Conservation (phyloP, 2,888 invertebrate genomes). For the Temnothorax ravouxi region DNA sequence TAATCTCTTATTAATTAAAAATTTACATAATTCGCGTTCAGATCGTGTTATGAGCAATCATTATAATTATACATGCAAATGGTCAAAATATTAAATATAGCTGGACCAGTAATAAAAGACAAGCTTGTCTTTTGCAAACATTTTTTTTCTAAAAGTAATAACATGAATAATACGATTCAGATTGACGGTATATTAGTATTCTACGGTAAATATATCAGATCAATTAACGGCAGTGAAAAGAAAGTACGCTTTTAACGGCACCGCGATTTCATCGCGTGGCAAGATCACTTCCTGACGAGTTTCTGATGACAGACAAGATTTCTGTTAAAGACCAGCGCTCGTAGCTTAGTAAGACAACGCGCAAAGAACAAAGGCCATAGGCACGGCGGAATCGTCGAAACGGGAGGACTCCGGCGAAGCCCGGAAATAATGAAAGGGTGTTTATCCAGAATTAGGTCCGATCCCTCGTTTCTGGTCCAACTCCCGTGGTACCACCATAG, state of each 20-base stretch:
- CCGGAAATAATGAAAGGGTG: slow-evolving; percentile 85
- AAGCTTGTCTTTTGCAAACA: not conserved
- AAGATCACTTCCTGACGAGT: slow-evolving; percentile 57
- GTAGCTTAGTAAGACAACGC: slow-evolving; percentile 70
- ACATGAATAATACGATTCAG: not conserved
- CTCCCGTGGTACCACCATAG: slow-evolving; percentile 78
- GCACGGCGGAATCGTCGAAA: slow-evolving; percentile 45
- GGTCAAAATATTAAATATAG: not conserved
- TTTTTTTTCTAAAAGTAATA: not conserved
- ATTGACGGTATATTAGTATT: not conserved
- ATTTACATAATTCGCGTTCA: not conserved
- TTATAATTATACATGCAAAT: not conserved
- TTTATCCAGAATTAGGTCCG: slow-evolving; percentile 85
- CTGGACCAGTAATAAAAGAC: not conserved
- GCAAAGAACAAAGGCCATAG: slow-evolving; percentile 69
- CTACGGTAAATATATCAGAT: slow-evolving; percentile 37
- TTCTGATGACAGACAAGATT: slow-evolving; percentile 61
- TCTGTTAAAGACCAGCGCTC: slow-evolving; percentile 15
- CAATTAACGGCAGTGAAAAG: slow-evolving; percentile 67
- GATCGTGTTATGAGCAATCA: not conserved
- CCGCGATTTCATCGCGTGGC: slow-evolving; percentile 23
- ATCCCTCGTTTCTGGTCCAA: slow-evolving; percentile 57
- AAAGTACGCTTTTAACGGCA: slow-evolving; percentile 43
- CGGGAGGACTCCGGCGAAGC: slow-evolving; percentile 59
- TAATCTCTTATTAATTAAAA: not conserved